A percentile compares a stretch with the other conserved stretches of the same genome.
These are phyloP conservation scores for Musca vetustissima DNA, from an alignment of 1,140 invertebrate genomes.

Conservation along the genomic window DNA sequence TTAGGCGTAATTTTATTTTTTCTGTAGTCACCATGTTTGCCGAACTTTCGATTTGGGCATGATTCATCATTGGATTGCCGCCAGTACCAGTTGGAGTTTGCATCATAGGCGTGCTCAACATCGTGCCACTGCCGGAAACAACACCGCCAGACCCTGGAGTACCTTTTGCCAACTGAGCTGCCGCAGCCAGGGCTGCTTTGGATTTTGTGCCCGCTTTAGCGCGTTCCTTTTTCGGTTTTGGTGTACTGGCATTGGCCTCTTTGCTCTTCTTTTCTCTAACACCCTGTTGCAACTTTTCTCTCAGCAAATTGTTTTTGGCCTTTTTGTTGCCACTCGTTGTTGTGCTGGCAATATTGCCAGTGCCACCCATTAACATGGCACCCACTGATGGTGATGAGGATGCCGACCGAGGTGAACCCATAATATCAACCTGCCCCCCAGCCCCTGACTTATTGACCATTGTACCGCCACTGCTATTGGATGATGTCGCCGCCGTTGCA, in stretches of 20 bases:
- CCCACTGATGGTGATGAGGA: slow-evolving; percentile 29
- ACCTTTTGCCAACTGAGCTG: slow-evolving; percentile 35
- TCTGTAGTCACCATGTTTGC: slow-evolving; percentile 57
- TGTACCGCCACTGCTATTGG: no score
- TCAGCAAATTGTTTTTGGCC: slow-evolving; percentile 46
- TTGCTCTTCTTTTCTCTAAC: slow-evolving; percentile 53
- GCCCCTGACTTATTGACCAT: neutral
- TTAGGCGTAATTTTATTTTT: slow-evolving; percentile 81
- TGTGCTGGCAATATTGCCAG: neutral
- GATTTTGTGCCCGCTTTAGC: slow-evolving; percentile 51
- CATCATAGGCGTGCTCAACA: neutral
- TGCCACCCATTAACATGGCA: slow-evolving; percentile 1
- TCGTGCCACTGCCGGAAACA: neutral
- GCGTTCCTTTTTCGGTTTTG: slow-evolving; percentile 39
- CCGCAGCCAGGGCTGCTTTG: slow-evolving; percentile 53
- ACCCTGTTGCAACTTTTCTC: slow-evolving; percentile 49
- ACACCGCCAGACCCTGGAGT: no score
- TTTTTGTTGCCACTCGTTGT: slow-evolving; percentile 35
- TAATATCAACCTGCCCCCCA: neutral
- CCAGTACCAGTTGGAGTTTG: neutral
- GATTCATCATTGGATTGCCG: slow-evolving; percentile 33
- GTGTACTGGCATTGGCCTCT: slow-evolving; percentile 32
- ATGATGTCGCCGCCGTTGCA: neutral
- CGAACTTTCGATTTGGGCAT: slow-evolving; percentile 25
- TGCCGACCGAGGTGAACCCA: neutral